Conservation (phyloP, 2,888 invertebrate genomes). For the Aleiodes leptofemur region DNA sequence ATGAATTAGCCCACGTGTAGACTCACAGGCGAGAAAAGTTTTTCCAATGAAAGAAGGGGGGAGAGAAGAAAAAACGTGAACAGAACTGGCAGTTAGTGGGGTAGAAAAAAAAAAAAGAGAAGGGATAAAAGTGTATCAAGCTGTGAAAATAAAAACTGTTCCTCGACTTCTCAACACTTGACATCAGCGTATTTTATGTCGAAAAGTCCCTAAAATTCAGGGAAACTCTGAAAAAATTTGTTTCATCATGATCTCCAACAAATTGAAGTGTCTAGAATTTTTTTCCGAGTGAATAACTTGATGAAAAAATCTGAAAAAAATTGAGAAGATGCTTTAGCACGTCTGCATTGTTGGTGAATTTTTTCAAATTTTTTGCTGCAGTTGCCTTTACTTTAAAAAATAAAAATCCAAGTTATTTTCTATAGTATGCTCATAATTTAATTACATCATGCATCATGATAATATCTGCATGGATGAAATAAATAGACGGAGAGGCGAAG, state of each 20-base stretch:
- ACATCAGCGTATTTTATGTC: not conserved
- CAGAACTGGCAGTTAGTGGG: too few relatives aligned
- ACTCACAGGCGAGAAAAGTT: not conserved
- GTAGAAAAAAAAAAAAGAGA: not conserved
- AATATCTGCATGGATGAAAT: not conserved
- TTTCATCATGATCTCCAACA: too few relatives aligned
- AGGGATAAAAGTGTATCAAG: not conserved
- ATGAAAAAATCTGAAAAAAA: not conserved
- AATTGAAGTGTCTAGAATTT: too few relatives aligned
- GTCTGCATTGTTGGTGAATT: not conserved
- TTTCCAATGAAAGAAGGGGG: not conserved
- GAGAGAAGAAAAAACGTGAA: too few relatives aligned
- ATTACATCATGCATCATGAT: not conserved
- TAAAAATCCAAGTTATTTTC: too few relatives aligned
- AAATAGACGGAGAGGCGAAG: not conserved
- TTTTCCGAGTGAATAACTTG: not conserved
- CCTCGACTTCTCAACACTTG: constrained; percentile 1
- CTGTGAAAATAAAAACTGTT: not conserved
- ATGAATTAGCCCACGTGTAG: constrained; percentile 13
- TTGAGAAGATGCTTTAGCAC: not conserved
- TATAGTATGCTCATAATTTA: not conserved
- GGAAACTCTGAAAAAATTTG: too few relatives aligned
- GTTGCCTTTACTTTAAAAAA: too few relatives aligned
- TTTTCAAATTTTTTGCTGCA: too few relatives aligned
- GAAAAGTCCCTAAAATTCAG: too few relatives aligned